Evolutionary conservation across 2,797 vertebrate species (phyloP).

Genomic region (Mormyrops boulengeri): DNA sequence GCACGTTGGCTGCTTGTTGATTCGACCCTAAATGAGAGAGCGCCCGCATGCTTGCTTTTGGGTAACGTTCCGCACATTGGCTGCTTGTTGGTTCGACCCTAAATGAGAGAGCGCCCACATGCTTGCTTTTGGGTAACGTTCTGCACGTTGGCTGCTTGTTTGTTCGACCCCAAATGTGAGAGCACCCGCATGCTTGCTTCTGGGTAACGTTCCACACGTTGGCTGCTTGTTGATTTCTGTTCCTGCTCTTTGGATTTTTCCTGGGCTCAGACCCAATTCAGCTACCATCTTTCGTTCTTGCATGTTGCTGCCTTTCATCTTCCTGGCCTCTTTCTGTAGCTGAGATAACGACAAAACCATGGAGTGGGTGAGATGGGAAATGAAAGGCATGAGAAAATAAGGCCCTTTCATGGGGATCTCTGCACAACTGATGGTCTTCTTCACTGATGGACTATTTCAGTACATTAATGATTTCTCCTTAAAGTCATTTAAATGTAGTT

Average conservation of each 20-base stretch:
- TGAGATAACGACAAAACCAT: background rate
- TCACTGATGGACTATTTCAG: background rate
- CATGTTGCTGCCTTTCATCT: background rate
- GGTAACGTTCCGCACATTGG: background rate
- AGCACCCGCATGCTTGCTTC: background rate
- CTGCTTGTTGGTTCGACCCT: background rate
- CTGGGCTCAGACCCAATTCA: background rate
- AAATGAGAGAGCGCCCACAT: background rate
- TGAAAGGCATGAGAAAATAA: background rate
- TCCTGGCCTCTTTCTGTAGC: background rate
- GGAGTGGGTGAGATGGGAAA: background rate
- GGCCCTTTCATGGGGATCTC: background rate
- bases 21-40: no score
- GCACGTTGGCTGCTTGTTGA: no score
- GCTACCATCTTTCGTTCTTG: background rate
- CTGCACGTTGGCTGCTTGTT: background rate
- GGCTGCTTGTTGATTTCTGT: background rate
- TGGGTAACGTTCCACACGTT: background rate
- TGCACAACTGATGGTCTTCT: background rate
- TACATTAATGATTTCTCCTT: background rate
- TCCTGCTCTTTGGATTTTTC: background rate
- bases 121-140: background rate
- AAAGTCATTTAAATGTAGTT: background rate
- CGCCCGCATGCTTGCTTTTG: background rate
- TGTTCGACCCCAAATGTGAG: no score